Percentiles rank a stretch among this genome's conserved stretches.
Conservation (phyloP, 2,797 vertebrate species). For the Antennarius maculatus region DNA sequence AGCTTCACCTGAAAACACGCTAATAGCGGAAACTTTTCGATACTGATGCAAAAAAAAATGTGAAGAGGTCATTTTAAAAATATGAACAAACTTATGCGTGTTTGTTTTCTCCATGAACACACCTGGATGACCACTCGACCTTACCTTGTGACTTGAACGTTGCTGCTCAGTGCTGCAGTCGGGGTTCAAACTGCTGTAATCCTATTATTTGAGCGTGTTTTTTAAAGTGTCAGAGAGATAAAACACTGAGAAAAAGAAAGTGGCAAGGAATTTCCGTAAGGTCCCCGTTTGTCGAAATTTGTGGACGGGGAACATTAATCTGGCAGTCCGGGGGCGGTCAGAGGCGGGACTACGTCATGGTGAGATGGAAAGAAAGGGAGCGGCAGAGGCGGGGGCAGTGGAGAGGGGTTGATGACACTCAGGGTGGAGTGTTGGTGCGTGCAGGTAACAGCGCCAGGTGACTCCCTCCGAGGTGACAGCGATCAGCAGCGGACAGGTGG, state of each 20-base stretch:
- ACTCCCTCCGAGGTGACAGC: slow-evolving; percentile 16
- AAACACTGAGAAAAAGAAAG: slow-evolving; percentile 15
- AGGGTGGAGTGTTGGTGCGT: slow-evolving; percentile 12
- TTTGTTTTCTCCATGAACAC: too few relatives aligned
- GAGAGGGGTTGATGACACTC: not conserved
- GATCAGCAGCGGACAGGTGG: slow-evolving; percentile 5
- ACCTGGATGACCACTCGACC: slow-evolving; percentile 2
- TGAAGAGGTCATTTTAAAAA: too few relatives aligned
- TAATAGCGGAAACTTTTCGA: too few relatives aligned
- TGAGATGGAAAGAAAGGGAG: slow-evolving; percentile 41
- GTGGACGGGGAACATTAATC: slow-evolving; percentile 36
- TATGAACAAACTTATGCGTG: too few relatives aligned
- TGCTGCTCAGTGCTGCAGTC: not conserved
- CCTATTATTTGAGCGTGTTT: not conserved
- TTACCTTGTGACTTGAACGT: slow-evolving; percentile 59
- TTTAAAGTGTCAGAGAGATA: slow-evolving; percentile 6
- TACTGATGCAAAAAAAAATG: too few relatives aligned
- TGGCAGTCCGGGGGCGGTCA: slow-evolving; percentile 23
- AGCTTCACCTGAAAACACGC: not conserved
- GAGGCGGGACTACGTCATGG: slow-evolving; percentile 50
- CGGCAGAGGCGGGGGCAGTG: not conserved
- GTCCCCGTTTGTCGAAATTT: slow-evolving; percentile 37
- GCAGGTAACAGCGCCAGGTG: not conserved
- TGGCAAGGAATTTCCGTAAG: slow-evolving; percentile 24
- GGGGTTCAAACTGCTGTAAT: not conserved